These are phyloP conservation scores for Drosophila kohkoa DNA, from an alignment of 1,140 invertebrate species.

Conservation along the genomic window DNA sequence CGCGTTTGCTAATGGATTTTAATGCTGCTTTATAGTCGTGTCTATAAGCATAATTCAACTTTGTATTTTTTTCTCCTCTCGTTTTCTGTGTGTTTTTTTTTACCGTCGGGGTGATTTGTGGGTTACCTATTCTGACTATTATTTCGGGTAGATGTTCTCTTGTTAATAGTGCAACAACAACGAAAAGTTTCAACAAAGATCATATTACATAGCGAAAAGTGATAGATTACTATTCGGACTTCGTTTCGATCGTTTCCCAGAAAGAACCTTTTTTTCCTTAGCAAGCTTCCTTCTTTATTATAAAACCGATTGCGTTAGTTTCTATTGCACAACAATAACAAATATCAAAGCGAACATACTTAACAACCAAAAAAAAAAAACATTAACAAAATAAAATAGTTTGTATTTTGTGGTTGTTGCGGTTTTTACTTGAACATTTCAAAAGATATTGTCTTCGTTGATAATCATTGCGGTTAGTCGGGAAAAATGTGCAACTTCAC, in stretches of 20 bases:
- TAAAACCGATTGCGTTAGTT: neutral
- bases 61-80: conserved; percentile 5
- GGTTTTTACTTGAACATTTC: conserved; percentile 27
- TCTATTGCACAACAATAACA: conserved; percentile 24
- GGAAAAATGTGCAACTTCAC: conserved; percentile 31
- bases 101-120: conserved; percentile 23
- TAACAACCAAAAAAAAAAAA: conserved; percentile 8
- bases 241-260: neutral
- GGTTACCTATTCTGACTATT: neutral
- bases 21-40: conserved; percentile 74
- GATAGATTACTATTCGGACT: neutral
- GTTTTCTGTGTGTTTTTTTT: neutral
- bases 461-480: conserved; percentile 27
- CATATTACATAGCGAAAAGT: neutral
- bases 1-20: conserved; percentile 77
- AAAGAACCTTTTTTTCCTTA: neutral
- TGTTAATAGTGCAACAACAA: conserved; percentile 1
- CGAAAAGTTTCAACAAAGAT: neutral
- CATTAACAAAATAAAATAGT: conserved; percentile 17
- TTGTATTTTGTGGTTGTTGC: conserved; percentile 35
- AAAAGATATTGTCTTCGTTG: conserved; percentile 1
- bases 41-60: conserved; percentile 70
- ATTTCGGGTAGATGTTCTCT: neutral
- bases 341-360: conserved; percentile 15
- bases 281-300: neutral